Conservation (phyloP, 2,797 vertebrate species). For the Poeciliopsis turneri region DNA sequence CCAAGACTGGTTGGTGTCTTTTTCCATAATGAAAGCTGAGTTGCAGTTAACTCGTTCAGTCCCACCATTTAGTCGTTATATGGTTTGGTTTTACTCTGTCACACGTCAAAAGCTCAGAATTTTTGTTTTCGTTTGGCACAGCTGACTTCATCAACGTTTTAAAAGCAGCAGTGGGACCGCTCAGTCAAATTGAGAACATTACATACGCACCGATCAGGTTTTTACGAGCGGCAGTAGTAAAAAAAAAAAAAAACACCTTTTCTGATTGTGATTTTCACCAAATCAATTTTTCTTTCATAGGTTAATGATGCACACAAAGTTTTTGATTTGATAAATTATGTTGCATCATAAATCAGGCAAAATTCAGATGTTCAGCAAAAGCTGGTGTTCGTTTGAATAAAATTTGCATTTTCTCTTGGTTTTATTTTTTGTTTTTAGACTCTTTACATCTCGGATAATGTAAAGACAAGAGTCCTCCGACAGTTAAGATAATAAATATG, state of each 20-base stretch:
- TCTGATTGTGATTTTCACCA: neutral
- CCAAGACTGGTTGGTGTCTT: neutral
- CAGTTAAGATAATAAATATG: no score
- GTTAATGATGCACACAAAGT: neutral
- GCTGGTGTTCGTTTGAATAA: neutral
- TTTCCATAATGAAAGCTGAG: neutral
- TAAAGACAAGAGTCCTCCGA: no score
- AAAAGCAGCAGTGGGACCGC: neutral
- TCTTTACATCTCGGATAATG: neutral
- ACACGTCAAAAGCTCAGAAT: neutral
- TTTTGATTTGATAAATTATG: neutral
- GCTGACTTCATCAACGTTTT: neutral
- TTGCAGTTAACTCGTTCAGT: neutral
- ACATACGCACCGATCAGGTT: neutral
- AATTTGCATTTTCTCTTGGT: neutral
- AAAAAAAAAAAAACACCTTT: no score
- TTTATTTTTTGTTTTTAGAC: neutral
- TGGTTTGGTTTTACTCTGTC: neutral
- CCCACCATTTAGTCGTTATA: neutral
- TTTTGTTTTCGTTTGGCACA: neutral
- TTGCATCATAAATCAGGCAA: neutral
- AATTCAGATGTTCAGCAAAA: neutral
- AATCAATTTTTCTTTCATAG: no score
- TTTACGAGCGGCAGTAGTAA: neutral
- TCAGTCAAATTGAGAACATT: neutral